phyloP scores from a whole-genome alignment of 1,140 invertebrate genomes.

The Glossosoma conforme region DNA sequence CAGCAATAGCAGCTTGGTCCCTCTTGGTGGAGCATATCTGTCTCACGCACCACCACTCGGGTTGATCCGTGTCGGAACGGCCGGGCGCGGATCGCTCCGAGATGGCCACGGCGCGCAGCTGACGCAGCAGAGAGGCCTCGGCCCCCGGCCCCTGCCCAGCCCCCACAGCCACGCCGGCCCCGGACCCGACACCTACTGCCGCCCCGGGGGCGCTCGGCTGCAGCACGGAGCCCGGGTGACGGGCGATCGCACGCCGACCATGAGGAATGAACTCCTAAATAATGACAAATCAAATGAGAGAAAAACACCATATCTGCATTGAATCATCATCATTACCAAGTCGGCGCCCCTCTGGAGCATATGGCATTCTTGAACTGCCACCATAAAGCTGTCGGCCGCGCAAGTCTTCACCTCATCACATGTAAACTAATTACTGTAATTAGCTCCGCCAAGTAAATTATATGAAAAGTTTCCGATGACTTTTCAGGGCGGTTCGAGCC shows the following conservation, averaged over 20 bases:
- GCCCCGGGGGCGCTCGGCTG: conserved; percentile 42
- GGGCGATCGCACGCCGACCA: conserved; percentile 72
- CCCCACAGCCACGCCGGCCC: too few relatives aligned
- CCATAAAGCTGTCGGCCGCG: background rate
- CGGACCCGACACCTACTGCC: too few relatives aligned
- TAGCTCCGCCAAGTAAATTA: too few relatives aligned
- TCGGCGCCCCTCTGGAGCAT: background rate
- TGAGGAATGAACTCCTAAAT: conserved; percentile 84
- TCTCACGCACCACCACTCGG: conserved; percentile 68
- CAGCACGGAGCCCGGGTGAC: conserved; percentile 64
- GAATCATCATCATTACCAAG: background rate
- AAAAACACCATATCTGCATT: background rate
- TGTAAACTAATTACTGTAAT: too few relatives aligned
- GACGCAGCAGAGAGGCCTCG: conserved; percentile 62
- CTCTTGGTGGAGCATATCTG: conserved; percentile 46
- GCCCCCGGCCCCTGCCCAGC: too few relatives aligned
- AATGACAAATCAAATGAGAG: conserved; percentile 12
- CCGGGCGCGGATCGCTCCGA: conserved; percentile 51
- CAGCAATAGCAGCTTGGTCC: conserved; percentile 31
- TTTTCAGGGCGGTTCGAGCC: too few relatives aligned
- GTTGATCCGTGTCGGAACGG: conserved; percentile 33
- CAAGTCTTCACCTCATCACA: background rate
- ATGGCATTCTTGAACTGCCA: conserved; percentile 1
- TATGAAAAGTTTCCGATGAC: too few relatives aligned
- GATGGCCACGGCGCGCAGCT: conserved; percentile 68